Evolutionary conservation across 1,140 invertebrate genomes (phyloP).

Genomic region (fruit fly (Drosophila melanogaster)): DNA sequence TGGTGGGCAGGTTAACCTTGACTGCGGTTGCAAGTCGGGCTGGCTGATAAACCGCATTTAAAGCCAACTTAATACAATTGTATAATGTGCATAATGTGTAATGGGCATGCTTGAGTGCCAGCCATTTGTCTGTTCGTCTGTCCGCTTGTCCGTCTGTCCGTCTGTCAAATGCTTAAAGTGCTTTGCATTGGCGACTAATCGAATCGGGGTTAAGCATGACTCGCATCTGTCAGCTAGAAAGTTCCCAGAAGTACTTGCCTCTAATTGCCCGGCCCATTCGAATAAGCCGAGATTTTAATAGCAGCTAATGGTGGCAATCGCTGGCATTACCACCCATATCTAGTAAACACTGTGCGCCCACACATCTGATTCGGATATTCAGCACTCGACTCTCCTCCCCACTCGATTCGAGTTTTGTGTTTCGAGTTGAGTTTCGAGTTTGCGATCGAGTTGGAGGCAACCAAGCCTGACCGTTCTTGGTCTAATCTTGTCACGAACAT

Average conservation of each 20-base stretch:
- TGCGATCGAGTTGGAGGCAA: conserved; percentile 11
- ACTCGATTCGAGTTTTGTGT: no score
- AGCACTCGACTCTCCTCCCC: no score
- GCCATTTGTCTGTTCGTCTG: conserved; percentile 19
- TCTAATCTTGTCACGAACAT: conserved; percentile 71
- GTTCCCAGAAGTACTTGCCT: conserved; percentile 6
- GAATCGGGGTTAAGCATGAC: background rate
- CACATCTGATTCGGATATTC: conserved; percentile 6
- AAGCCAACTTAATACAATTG: conserved; percentile 51
- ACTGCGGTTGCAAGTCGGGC: conserved; percentile 55
- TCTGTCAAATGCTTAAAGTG: conserved; percentile 19
- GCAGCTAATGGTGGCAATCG: background rate
- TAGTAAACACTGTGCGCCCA: background rate
- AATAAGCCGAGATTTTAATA: background rate
- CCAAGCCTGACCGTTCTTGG: conserved; percentile 59
- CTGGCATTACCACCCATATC: background rate
- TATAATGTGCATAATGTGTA: conserved; percentile 21
- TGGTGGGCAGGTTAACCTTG: conserved; percentile 55
- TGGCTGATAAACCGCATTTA: conserved; percentile 56
- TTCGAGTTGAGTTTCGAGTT: no score
- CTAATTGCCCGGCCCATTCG: background rate
- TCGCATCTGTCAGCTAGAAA: background rate
- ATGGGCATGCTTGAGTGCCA: conserved; percentile 54
- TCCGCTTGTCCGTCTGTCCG: no score
- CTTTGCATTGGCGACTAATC: conserved; percentile 19